Base-by-base conservation (phyloP, 2,888 invertebrate genomes). In the Chloroclysta siterata region DNA sequence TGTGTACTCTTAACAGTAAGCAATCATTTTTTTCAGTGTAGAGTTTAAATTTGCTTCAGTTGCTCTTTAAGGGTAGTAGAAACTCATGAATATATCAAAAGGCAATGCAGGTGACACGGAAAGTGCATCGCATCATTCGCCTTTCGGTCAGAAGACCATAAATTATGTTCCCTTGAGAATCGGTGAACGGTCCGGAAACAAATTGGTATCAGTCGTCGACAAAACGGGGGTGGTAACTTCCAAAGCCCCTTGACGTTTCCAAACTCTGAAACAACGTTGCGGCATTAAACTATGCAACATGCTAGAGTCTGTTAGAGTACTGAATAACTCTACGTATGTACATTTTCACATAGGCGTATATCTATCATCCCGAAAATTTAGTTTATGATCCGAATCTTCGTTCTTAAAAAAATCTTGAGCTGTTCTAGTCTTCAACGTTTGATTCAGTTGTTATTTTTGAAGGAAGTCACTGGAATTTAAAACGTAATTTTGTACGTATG, bases 71-170 rank as follows among this genome's bases (percentile, higher is more conserved):
- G 64, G 57, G 60, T 47, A 56, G 61, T 70, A 69, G 69, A 65
- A 71, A 69, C 65, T 78, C 75, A 74, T 79, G 80, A 79, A 80
- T 79, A 77, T 61, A 76, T 74, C 73, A 76, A 72, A 39, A 68
- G 63, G 68, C 70, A 59, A 63, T 70, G 71, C 72, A 74, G 72
- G 74, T 73, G 72, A 72, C 72, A 62, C 64, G 72, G 73, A 70
- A 75, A 81, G 77, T 78, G 75, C 76, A 79, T 72, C 72, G 71
- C 66, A 69, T 74, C 69, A 71, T 54, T 73, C 74, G 72, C 75
- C 72, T 70, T 70, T 74, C 64, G 69, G 67, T 70, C 70, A 63
- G 56, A 65, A 54, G 63, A 48, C 60, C 62, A 64, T 72, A 69
- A 70, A 73, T 71, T 72, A 72, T 59, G 57, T 48, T 63, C 72